Evolutionary conservation across 2,113 vertebrate genomes (phyloP).

Genomic region (Pituophis catenifer): DNA sequence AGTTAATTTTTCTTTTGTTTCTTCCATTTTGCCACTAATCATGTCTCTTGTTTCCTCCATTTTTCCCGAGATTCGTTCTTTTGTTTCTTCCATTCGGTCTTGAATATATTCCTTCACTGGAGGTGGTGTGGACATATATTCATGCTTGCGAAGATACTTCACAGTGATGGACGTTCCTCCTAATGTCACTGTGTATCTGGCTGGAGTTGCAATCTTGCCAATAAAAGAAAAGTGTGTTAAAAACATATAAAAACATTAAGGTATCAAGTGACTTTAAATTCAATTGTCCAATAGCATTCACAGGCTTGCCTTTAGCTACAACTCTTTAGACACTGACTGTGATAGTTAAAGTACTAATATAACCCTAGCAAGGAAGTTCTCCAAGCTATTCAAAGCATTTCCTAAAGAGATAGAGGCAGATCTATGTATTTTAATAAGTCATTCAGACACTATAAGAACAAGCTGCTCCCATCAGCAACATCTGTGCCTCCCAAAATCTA

Average conservation of each 20-base stretch:
- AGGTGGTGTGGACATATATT: slow-evolving; percentile 91
- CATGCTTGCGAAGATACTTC: slow-evolving; percentile 85
- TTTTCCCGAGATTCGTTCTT: slow-evolving; percentile 78
- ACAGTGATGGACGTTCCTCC: slow-evolving; percentile 90
- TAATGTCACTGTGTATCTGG: slow-evolving; percentile 88
- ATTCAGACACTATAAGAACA: not conserved
- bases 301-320: not conserved
- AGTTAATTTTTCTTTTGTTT: slow-evolving; percentile 90
- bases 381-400: not conserved
- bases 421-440: not conserved
- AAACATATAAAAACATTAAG: not conserved
- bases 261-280: not conserved
- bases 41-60: slow-evolving; percentile 87
- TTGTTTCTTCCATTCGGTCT: slow-evolving; percentile 84
- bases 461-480: not conserved
- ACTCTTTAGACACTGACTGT: not conserved
- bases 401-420: not conserved
- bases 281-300: not conserved
- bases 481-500: not conserved
- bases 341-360: not conserved
- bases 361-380: not conserved
- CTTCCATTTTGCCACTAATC: slow-evolving; percentile 81
- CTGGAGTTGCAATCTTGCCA: slow-evolving; percentile 89
- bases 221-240: slow-evolving; percentile 8
- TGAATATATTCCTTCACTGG: slow-evolving; percentile 92